Evolutionary conservation across 2,888 invertebrate genomes (phyloP).

Genomic region (Xestobium rufovillosum): DNA sequence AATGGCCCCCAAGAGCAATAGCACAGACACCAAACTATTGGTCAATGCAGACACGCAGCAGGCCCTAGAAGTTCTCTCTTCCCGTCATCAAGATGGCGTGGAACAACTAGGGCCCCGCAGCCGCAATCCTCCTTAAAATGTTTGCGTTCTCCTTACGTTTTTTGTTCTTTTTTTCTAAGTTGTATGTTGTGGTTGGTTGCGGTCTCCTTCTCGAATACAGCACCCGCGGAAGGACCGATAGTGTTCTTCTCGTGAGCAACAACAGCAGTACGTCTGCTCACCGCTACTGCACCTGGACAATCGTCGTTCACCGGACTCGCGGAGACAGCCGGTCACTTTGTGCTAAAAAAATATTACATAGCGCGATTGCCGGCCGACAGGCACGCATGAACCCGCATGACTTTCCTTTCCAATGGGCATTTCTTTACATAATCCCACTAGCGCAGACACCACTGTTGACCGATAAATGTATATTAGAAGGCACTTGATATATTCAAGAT

Average conservation of each 20-base stretch:
- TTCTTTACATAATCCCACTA: too few relatives aligned
- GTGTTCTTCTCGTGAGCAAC: conserved; percentile 42
- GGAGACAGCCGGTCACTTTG: conserved; percentile 27
- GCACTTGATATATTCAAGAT: too few relatives aligned
- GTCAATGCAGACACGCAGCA: conserved; percentile 30
- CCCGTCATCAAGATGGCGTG: too few relatives aligned
- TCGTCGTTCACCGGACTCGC: conserved; percentile 43
- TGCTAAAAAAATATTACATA: conserved; percentile 26
- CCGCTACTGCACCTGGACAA: conserved; percentile 50
- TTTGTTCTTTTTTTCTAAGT: conserved; percentile 19
- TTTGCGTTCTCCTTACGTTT: conserved; percentile 29
- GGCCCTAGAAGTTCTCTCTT: conserved; percentile 25
- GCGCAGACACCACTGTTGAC: too few relatives aligned
- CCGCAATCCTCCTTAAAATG: conserved; percentile 29
- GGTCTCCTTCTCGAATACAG: conserved; percentile 78
- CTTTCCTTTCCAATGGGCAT: too few relatives aligned
- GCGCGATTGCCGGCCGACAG: conserved; percentile 44
- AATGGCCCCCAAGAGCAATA: too few relatives aligned
- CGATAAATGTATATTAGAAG: too few relatives aligned
- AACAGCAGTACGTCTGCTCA: conserved; percentile 49
- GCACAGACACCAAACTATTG: background rate
- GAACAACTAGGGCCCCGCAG: conserved; percentile 33
- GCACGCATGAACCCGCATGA: conserved; percentile 40
- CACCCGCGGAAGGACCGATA: conserved; percentile 71
- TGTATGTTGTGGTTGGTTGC: conserved; percentile 45